Conservation (phyloP, 2,797 vertebrate genomes). For the Huso huso region DNA sequence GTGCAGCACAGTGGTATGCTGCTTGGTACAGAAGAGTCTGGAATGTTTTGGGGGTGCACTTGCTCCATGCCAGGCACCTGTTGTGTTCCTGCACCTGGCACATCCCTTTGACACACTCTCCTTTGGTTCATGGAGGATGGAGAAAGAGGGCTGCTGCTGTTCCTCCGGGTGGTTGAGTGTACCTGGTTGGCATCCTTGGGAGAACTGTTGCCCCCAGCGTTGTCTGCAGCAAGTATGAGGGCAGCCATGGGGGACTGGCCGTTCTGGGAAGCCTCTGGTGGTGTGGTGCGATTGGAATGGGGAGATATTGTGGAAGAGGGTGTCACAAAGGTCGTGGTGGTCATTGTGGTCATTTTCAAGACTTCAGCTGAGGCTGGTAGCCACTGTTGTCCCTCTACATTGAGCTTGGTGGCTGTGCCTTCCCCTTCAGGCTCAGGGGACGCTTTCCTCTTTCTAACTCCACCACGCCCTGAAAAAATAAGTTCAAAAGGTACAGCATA, state of each 20-base stretch:
- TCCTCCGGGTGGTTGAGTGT: constrained; percentile 89
- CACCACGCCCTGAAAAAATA: no score
- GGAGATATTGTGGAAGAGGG: constrained; percentile 85
- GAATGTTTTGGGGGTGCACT: constrained; percentile 83
- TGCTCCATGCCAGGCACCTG: constrained; percentile 79
- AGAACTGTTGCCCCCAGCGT: constrained; percentile 84
- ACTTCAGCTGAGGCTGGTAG: constrained; percentile 71
- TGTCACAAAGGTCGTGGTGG: constrained; percentile 71
- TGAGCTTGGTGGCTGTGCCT: constrained; percentile 77
- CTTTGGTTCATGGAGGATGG: constrained; percentile 89
- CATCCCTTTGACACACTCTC: constrained; percentile 80
- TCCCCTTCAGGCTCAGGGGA: constrained; percentile 91
- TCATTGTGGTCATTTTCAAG: constrained; percentile 79
- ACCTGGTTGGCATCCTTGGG: constrained; percentile 90
- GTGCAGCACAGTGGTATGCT: constrained; percentile 91
- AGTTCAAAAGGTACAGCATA: no score
- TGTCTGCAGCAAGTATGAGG: constrained; percentile 91
- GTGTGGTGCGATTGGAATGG: constrained; percentile 88
- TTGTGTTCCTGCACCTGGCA: constrained; percentile 61
- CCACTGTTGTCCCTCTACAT: constrained; percentile 88
- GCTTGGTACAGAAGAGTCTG: constrained; percentile 86
- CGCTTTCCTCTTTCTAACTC: constrained; percentile 75
- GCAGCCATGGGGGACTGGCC: constrained; percentile 94
- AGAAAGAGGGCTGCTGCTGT: constrained; percentile 90
- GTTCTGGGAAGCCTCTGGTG: constrained; percentile 84